Base-by-base conservation (phyloP, 2,888 invertebrate genomes). In the Monopis laevigella region DNA sequence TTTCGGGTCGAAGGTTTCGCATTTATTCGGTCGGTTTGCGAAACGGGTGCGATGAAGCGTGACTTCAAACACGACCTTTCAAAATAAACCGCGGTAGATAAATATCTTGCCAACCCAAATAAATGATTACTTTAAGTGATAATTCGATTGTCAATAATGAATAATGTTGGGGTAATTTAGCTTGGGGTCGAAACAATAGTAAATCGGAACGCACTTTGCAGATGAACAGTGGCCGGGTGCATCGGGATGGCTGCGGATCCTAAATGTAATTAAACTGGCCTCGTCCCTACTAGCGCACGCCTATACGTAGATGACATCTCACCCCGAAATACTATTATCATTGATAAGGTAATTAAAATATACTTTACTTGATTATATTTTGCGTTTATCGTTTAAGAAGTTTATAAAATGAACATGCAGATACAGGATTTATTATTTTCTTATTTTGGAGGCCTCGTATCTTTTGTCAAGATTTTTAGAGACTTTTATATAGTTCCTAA, bases 141-240 rank as follows among this genome's bases (percentile, higher is more conserved):
- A 62, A 65, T 64, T 62, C 62, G 60, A 71, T 68, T 65, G 64
- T 62, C 68, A 69, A 72, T 71, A 70, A 74, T 73, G 72, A 72
- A 73, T 73, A 73, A 72, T 61, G 62, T 58, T 54, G 53, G 54
- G 59, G 65, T 75, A 75, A 80, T 78, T 75, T 75, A 73, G 62
- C 59, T 53, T 60, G 55, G 69, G 67, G 69, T 64, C 64, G 65
- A 63, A 59, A 71, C 71, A 69, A 72, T 73, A 59, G 68, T 55
- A 72, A 74, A 78, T 77, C 65, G 74, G 77, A 77, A 74, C 78
- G 78, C 77, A 80, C 78, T 78, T 75, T 72, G 74, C 74, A 78
- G 78, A 78, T 78, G 75, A 78, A 73, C 68, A 66, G 62, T 53
- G 55, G 51, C 51, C 48, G 49, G 46, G 49, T 47, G 47, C 51